Conservation (phyloP, 2,797 vertebrate genomes). For the Hemibagrus guttatus region DNA sequence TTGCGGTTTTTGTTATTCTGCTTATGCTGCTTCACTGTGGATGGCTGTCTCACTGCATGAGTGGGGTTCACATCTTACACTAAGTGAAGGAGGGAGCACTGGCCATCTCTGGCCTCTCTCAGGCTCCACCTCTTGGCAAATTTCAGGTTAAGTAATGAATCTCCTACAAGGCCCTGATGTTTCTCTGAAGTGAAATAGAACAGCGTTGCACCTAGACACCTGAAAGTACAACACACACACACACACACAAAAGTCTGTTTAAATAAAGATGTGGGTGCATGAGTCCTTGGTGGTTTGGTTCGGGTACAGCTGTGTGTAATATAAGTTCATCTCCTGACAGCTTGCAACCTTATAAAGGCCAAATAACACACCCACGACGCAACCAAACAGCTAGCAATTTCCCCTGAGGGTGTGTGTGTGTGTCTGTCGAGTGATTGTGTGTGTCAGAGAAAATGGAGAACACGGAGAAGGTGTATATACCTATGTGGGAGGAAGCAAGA, state of each 20-base stretch:
- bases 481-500: neutral
- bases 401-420: slow-evolving; percentile 26
- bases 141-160: neutral
- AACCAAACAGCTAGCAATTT: slow-evolving; percentile 20
- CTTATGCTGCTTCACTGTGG: neutral
- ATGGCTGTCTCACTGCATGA: neutral
- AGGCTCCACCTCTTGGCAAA: neutral
- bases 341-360: slow-evolving; percentile 37
- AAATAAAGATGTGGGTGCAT: slow-evolving; percentile 27
- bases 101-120: neutral
- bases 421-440: neutral
- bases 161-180: neutral
- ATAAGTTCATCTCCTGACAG: slow-evolving; percentile 29
- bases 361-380: slow-evolving; percentile 18
- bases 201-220: neutral
- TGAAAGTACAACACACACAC: neutral
- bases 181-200: neutral
- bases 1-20: neutral
- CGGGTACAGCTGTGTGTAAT: neutral
- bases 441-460: neutral
- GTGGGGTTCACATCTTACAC: neutral
- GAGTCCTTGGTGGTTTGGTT: slow-evolving; percentile 4
- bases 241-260: neutral
- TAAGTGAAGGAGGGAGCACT: neutral
- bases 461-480: neutral